Evolutionary conservation across 1,140 invertebrate species (phyloP), one percentile per base, ranked within the genome.

Genomic region (Tetragonula clypearis): DNA sequence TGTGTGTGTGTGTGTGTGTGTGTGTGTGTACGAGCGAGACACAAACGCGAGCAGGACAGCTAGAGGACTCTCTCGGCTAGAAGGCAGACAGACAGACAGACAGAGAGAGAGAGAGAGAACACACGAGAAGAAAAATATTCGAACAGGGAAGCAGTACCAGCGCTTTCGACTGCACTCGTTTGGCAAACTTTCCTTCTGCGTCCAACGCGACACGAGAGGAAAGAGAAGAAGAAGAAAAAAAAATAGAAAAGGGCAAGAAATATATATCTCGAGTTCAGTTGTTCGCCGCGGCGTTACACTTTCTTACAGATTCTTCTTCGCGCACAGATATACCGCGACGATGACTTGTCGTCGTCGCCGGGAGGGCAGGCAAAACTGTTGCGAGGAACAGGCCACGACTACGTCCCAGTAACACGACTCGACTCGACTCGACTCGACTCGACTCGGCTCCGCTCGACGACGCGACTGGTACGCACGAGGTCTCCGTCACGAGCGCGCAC

Each of bases 381-480:
- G 78, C 86, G 26, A 65, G 21, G 82, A 80, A 72, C 60, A 69
- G 41, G 73, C 23, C 65, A 41, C 76, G 82, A 79, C 53, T 35
- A 58, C 85, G 77, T 49, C 65, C 65, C 87, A n/a, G 84, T 76
- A 77, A 76, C 65, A 49, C 76, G 74, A 75, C 58, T 90, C 84
- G 84, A 79, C 86, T 90, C 79, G 80, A 58, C 62, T 84, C 81
- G 56, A 82, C 82, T 90, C 85, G 79, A 84, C 90, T 90, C 84
- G 84, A 79, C 86, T 90, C 79, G 80, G 62, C 62, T 84, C 81
- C 60, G 85, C 82, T 90, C 85, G 79, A 84, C 90, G 83, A 91
- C 58, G 87, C 89, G 89, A 91, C 90, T 91, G 89, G 84, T 68
- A 84, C 82, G 81, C 90, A 92, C 90, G 90, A 89, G 89, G 91